Evolutionary conservation across 2,888 invertebrate genomes (phyloP).

Genomic region (Leptinotarsa haldemani): DNA sequence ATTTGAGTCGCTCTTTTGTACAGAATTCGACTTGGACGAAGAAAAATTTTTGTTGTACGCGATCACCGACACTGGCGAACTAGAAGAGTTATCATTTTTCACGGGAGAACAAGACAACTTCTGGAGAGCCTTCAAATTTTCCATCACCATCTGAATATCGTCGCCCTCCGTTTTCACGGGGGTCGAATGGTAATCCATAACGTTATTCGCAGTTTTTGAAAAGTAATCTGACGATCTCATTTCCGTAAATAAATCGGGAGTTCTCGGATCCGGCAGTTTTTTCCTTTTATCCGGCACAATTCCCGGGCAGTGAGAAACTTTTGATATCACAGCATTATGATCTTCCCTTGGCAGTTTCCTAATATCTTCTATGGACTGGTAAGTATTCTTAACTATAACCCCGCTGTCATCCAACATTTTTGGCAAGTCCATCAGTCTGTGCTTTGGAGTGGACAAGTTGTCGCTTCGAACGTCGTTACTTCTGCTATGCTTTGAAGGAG

Average conservation of each 20-base stretch:
- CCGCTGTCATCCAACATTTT: conserved; percentile 35
- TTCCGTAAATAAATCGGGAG: conserved; percentile 3
- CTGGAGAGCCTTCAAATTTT: conserved; percentile 66
- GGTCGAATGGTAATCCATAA: conserved; percentile 16
- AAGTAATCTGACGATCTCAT: neutral
- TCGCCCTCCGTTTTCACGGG: conserved; percentile 53
- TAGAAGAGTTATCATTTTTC: conserved; percentile 56
- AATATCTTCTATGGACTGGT: conserved; percentile 28
- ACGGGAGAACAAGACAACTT: conserved; percentile 61
- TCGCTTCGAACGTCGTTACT: neutral
- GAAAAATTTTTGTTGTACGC: conserved; percentile 61
- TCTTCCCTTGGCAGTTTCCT: conserved; percentile 31
- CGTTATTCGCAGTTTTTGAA: neutral
- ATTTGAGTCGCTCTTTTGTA: conserved; percentile 28
- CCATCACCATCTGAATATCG: conserved; percentile 67
- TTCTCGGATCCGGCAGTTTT: conserved; percentile 23
- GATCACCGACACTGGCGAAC: conserved; percentile 63
- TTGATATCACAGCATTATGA: conserved; percentile 48
- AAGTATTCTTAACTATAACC: conserved; percentile 41
- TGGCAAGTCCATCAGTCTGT: conserved; percentile 13
- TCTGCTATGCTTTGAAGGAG: conserved; percentile 6
- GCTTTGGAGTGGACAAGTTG: neutral
- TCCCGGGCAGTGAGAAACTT: conserved; percentile 58
- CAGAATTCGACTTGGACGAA: conserved; percentile 44
- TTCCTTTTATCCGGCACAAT: conserved; percentile 56